Percentiles rank a stretch among this genome's conserved stretches.
These are phyloP conservation scores for Hyles vespertilio DNA, from an alignment of 1,140 invertebrate genomes.

Conservation along the genomic window DNA sequence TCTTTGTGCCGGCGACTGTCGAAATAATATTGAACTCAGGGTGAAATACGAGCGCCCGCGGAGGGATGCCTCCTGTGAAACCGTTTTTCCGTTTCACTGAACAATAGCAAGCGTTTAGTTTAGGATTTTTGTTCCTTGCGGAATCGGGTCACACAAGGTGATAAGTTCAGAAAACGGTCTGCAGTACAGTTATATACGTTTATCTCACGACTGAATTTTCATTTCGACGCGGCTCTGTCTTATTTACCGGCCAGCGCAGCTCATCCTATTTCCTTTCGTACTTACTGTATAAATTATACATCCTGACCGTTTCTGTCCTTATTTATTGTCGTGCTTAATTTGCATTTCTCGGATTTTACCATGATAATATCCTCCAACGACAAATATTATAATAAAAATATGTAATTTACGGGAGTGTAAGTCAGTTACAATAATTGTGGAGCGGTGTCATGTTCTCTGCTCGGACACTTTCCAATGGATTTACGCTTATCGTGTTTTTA, in stretches of 20 bases:
- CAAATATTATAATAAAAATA: constrained; percentile 55
- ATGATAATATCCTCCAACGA: constrained; percentile 64
- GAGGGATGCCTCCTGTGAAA: constrained; percentile 52
- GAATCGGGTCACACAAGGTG: constrained; percentile 30
- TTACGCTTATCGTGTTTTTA: constrained; percentile 56
- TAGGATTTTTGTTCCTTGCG: constrained; percentile 42
- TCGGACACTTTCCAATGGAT: constrained; percentile 41
- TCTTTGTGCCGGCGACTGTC: constrained; percentile 62
- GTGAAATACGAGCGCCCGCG: constrained; percentile 67
- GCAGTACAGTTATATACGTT: too few species aligned
- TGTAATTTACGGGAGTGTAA: constrained; percentile 39
- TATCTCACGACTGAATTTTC: too few species aligned
- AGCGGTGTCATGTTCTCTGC: neutral
- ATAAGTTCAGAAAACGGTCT: constrained; percentile 16
- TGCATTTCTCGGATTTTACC: constrained; percentile 56
- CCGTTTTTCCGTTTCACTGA: constrained; percentile 63
- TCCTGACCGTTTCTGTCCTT: constrained; percentile 37
- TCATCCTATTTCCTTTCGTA: constrained; percentile 13
- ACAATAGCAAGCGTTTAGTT: constrained; percentile 62
- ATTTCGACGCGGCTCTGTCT: too few species aligned
- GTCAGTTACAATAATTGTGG: constrained; percentile 57
- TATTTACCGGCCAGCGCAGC: neutral
- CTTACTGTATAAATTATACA: constrained; percentile 31
- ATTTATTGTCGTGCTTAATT: constrained; percentile 60
- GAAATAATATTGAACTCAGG: constrained; percentile 71